A percentile compares a stretch with the other conserved stretches of the same genome.
Conservation (phyloP, 2,113 vertebrate genomes). For the Bujurquina vittata region DNA sequence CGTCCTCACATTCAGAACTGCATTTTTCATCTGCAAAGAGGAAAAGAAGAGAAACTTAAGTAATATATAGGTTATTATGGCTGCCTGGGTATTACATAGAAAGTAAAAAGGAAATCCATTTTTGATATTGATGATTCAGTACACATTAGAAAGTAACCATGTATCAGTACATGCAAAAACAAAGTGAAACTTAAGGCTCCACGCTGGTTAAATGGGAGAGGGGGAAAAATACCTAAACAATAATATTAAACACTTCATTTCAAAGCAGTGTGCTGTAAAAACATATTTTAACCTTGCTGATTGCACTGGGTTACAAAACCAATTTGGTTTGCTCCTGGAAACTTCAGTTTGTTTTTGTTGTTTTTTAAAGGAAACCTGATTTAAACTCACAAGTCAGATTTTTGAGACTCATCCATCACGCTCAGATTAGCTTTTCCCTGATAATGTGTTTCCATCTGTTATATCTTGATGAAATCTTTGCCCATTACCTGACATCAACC, state of each 20-base stretch:
- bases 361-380: neutral
- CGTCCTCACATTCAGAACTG: slow-evolving; percentile 56
- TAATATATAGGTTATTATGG: neutral
- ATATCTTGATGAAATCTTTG: neutral
- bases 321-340: neutral
- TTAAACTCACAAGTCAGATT: neutral
- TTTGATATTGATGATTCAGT: neutral
- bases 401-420: neutral
- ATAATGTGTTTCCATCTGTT: neutral
- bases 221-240: neutral
- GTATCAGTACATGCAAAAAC: neutral
- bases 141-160: neutral
- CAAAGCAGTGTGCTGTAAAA: neutral
- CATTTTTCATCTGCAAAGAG: slow-evolving; percentile 37
- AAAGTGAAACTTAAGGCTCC: neutral
- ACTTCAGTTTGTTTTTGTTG: neutral
- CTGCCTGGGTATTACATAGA: neutral
- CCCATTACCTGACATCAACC: neutral
- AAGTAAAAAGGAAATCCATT: neutral
- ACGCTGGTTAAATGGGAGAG: too few species aligned
- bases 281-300: neutral
- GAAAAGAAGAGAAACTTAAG: neutral
- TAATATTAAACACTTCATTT: neutral
- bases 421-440: rapidly evolving
- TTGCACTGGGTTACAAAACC: neutral